Conservation (phyloP, 2,113 vertebrate species). For the Colinus virginianus region DNA sequence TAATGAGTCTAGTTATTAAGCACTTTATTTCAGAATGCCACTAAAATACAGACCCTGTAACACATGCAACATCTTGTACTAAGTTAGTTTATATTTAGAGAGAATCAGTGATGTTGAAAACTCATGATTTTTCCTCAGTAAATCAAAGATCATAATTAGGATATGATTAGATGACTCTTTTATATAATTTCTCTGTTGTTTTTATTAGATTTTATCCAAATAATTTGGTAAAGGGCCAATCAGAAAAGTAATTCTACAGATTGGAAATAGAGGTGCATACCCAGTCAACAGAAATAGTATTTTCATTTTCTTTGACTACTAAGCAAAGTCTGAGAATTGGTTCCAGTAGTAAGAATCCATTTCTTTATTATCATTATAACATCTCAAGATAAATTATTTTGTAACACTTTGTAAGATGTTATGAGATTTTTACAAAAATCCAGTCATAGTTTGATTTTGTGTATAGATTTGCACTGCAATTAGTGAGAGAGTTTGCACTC, state of each 20-base stretch:
- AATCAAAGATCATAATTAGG: constrained; percentile 43
- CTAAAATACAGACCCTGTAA: constrained; percentile 57
- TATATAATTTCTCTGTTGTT: constrained; percentile 13
- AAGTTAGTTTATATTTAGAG: constrained; percentile 60
- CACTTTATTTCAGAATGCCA: constrained; percentile 65
- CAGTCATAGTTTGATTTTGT: neutral
- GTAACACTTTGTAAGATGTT: neutral
- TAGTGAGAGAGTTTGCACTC: neutral
- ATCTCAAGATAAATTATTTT: neutral
- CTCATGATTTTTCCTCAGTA: constrained; percentile 22
- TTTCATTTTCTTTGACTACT: neutral
- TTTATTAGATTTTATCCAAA: constrained; percentile 52
- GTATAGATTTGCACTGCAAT: neutral
- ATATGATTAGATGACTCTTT: constrained; percentile 32
- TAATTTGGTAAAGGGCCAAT: constrained; percentile 40
- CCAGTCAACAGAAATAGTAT: neutral
- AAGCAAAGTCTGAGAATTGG: neutral
- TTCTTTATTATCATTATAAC: neutral
- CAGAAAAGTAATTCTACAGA: constrained; percentile 28
- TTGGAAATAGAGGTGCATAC: constrained; percentile 12
- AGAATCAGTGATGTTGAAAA: constrained; percentile 49
- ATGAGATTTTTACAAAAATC: neutral
- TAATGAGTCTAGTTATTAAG: constrained; percentile 76
- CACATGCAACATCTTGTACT: constrained; percentile 16
- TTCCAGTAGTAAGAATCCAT: neutral